Conservation (phyloP, 1,140 invertebrate genomes). For the Chironomus tepperi region DNA sequence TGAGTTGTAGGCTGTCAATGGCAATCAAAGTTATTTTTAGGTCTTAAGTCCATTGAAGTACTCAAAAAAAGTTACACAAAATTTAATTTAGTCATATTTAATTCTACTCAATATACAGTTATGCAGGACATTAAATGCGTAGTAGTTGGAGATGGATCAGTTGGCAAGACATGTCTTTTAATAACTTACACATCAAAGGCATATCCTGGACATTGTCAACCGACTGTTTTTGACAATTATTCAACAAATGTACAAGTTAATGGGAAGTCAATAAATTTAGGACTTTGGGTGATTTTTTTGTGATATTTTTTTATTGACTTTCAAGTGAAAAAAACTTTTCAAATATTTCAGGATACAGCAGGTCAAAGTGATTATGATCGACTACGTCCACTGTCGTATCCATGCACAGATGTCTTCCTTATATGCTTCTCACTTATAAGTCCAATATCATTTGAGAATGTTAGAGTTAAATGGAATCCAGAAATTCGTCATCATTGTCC, state of each 20-base stretch:
- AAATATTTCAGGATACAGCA: conserved; percentile 62
- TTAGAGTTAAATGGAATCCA: conserved; percentile 67
- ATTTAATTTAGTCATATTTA: too few species aligned
- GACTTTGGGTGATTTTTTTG: neutral
- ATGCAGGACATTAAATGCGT: conserved; percentile 60
- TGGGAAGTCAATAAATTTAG: neutral
- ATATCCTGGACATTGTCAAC: neutral
- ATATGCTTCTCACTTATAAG: conserved; percentile 47
- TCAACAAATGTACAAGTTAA: neutral
- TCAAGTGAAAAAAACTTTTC: neutral
- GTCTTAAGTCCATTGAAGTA: too few species aligned
- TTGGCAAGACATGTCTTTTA: conserved; percentile 68
- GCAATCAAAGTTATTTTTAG: too few species aligned
- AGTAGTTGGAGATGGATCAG: conserved; percentile 62
- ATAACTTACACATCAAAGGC: conserved; percentile 51
- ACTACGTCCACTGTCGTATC: conserved; percentile 43
- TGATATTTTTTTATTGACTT: neutral
- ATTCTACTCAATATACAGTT: too few species aligned
- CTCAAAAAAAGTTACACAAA: too few species aligned
- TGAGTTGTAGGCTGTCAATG: too few species aligned
- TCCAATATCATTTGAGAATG: conserved; percentile 45
- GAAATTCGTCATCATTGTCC: conserved; percentile 87
- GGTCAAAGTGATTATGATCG: conserved; percentile 28
- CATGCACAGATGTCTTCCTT: conserved; percentile 36
- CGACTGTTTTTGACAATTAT: neutral